Conservation (phyloP, 2,113 vertebrate genomes). For the Pampusana beccarii region DNA sequence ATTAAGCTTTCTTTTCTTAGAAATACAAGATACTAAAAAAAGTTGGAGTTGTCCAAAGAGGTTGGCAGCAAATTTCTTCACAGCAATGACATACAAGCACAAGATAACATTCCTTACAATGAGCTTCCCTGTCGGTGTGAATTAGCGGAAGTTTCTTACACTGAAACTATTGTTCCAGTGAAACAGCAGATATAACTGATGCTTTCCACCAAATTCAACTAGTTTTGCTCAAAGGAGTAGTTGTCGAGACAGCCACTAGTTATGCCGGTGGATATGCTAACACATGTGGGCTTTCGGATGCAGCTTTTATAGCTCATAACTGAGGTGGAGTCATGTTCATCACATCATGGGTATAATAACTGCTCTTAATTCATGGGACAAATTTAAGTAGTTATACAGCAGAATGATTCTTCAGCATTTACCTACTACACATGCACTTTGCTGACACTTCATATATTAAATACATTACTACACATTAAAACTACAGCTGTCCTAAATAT, state of each 20-base stretch:
- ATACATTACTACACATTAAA: neutral
- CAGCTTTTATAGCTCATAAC: neutral
- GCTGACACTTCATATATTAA: neutral
- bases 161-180: neutral
- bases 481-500: neutral
- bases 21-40: neutral
- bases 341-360: rapidly evolving
- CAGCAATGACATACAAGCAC: neutral
- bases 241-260: neutral
- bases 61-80: neutral
- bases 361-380: neutral
- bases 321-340: neutral
- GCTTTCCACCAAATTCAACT: neutral
- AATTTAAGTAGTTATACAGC: neutral
- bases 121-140: neutral
- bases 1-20: neutral
- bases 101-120: neutral
- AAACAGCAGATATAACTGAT: neutral
- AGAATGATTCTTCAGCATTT: neutral
- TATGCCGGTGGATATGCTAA: neutral
- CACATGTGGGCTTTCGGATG: rapidly evolving
- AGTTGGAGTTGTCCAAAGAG: neutral
- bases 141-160: neutral
- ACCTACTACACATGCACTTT: neutral
- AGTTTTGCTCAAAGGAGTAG: neutral